Evolutionary conservation across 1,140 invertebrate genomes (phyloP).

Genomic region (Lanistes nyassanus): DNA sequence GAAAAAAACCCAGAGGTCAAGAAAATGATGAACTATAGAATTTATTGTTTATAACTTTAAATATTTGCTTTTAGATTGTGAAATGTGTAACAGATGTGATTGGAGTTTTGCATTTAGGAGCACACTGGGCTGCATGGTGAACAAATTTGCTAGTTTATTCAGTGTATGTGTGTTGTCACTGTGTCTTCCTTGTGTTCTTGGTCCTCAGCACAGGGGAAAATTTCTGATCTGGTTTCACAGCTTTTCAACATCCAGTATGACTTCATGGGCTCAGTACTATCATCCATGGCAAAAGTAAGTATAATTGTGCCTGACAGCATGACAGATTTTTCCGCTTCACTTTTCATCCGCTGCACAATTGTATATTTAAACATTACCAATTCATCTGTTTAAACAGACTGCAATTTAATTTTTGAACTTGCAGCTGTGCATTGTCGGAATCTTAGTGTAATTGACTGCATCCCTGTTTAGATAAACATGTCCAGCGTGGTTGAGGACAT

Average conservation of each 20-base stretch:
- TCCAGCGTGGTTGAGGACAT: constrained; percentile 85
- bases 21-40: too few relatives aligned
- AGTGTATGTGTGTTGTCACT: not conserved
- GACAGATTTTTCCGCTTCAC: not conserved
- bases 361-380: not conserved
- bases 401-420: not conserved
- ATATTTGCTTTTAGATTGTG: too few relatives aligned
- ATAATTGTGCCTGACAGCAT: constrained; percentile 1
- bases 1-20: too few relatives aligned
- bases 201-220: constrained; percentile 76
- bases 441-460: too few relatives aligned
- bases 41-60: too few relatives aligned
- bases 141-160: not conserved
- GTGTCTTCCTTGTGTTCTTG: constrained; percentile 32
- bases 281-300: constrained; percentile 80
- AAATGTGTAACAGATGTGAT: not conserved
- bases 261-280: constrained; percentile 83
- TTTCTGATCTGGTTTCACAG: constrained; percentile 82
- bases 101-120: not conserved
- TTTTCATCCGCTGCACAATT: not conserved
- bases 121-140: not conserved
- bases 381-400: not conserved
- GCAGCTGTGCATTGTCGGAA: too few relatives aligned
- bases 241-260: constrained; percentile 88
- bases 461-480: constrained; percentile 66